A percentile compares a stretch with the other conserved stretches of the same genome.
Evolutionary conservation across 2,888 invertebrate species (phyloP).

Genomic region (Cyclophora albipunctata): DNA sequence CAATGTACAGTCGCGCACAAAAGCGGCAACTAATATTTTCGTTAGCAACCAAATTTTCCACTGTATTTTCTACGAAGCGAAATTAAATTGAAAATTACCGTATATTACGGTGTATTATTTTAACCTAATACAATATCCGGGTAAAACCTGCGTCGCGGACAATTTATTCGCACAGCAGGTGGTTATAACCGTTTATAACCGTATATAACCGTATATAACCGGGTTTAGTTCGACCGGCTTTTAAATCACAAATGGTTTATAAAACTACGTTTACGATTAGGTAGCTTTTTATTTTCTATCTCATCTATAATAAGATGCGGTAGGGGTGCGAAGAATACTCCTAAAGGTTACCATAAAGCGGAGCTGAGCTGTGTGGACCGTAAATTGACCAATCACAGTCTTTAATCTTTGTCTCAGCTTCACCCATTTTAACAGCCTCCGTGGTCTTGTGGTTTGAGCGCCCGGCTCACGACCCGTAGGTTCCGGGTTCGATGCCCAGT

Average conservation of each 20-base stretch:
- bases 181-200: slow-evolving; percentile 14
- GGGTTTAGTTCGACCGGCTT: slow-evolving; percentile 12
- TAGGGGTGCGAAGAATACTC: no score
- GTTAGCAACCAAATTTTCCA: slow-evolving; percentile 1
- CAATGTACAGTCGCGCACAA: neutral
- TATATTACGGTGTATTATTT: slow-evolving; percentile 27
- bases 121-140: slow-evolving; percentile 25
- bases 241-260: slow-evolving; percentile 10
- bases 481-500: no score
- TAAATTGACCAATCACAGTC: no score
- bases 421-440: no score
- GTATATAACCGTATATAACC: slow-evolving; percentile 1
- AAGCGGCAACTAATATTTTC: neutral
- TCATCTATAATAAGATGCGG: no score
- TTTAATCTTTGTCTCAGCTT: no score
- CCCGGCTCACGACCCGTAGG: no score
- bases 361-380: no score
- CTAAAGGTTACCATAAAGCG: no score
- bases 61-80: slow-evolving; percentile 18
- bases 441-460: no score
- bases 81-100: slow-evolving; percentile 32
- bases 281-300: no score
- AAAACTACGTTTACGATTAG: no score
- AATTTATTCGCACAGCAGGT: slow-evolving; percentile 54
- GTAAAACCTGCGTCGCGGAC: slow-evolving; percentile 20